phyloP scores from a whole-genome alignment of 2,113 vertebrate species.

The Agapornis roseicollis region DNA sequence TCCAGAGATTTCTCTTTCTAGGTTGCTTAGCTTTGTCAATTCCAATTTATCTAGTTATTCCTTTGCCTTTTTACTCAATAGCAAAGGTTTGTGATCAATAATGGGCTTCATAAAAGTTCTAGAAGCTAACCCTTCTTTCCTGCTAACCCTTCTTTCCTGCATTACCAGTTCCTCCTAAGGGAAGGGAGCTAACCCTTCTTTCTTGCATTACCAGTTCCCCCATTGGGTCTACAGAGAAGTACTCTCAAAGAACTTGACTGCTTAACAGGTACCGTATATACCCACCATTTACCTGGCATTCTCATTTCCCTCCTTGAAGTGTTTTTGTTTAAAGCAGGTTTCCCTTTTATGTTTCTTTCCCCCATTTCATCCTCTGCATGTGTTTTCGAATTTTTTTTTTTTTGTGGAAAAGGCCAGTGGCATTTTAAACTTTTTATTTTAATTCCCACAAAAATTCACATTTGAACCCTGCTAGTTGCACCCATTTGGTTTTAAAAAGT shows the following conservation, averaged over 20 bases:
- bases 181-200: no score
- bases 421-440: background rate
- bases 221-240: background rate
- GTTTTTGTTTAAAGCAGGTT: background rate
- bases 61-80: constrained; percentile 70
- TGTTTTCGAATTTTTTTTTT: background rate
- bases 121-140: no score
- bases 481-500: background rate
- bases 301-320: background rate
- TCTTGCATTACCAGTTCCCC: background rate
- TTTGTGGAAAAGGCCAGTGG: background rate
- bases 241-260: background rate
- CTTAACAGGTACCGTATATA: background rate
- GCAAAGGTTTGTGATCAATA: constrained; percentile 62
- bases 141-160: constrained; percentile 27
- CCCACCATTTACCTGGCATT: background rate
- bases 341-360: background rate
- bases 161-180: background rate
- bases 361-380: rapidly evolving
- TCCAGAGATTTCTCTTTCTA: constrained; percentile 66
- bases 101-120: constrained; percentile 35
- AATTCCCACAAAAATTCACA: background rate
- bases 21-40: constrained; percentile 76
- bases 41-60: constrained; percentile 75
- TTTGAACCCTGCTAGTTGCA: background rate